Evolutionary conservation across 2,113 vertebrate genomes (phyloP).

Genomic region (Taurulus bubalis): DNA sequence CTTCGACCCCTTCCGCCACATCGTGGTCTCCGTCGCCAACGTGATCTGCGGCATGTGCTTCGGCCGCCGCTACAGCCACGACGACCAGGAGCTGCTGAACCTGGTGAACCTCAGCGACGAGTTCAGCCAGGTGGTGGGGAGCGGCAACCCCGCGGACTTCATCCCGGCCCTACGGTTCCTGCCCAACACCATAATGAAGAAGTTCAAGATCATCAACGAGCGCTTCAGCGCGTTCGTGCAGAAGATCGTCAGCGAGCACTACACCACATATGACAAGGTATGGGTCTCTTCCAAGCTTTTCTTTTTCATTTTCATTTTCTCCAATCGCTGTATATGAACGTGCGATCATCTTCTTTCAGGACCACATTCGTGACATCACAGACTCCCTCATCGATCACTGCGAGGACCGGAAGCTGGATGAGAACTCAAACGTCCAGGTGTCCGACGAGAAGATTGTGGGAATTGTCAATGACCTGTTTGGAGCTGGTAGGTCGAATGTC

Average conservation of each 20-base stretch:
- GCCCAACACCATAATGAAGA: constrained; percentile 82
- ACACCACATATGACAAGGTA: constrained; percentile 86
- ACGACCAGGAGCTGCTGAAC: constrained; percentile 85
- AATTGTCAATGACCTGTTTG: constrained; percentile 92
- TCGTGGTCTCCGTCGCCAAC: constrained; percentile 90
- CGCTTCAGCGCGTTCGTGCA: constrained; percentile 80
- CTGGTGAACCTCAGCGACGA: constrained; percentile 83
- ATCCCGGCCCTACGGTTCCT: constrained; percentile 88
- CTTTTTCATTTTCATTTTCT: too few relatives aligned
- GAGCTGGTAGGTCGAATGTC: constrained; percentile 89
- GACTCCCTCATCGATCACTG: constrained; percentile 93
- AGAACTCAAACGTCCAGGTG: constrained; percentile 82
- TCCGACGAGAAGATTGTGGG: constrained; percentile 86
- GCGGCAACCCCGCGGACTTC: constrained; percentile 89
- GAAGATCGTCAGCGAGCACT: constrained; percentile 86
- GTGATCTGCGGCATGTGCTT: constrained; percentile 93
- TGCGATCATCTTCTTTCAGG: constrained; percentile 75
- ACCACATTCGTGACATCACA: constrained; percentile 91
- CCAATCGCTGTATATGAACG: not conserved
- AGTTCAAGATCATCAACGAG: constrained; percentile 82
- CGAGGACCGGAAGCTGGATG: constrained; percentile 85
- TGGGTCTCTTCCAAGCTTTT: not conserved
- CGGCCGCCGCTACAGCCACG: constrained; percentile 85
- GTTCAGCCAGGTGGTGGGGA: constrained; percentile 78
- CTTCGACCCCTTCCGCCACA: constrained; percentile 87